These are phyloP conservation scores for Ischnus inquisitorius DNA, from an alignment of 2,888 invertebrate species.

Conservation along the genomic window DNA sequence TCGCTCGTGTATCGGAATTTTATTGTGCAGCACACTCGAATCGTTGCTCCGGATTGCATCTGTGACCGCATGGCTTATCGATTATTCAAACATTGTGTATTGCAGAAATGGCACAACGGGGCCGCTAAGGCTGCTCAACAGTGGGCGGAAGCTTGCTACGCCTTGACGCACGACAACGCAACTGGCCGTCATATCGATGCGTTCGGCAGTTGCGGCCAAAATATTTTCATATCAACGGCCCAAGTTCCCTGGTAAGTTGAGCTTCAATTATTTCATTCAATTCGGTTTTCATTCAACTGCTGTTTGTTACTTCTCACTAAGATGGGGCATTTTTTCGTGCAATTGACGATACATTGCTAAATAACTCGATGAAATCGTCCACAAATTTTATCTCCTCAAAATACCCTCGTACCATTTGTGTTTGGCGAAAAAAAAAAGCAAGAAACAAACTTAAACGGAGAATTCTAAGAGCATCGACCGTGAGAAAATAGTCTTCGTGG, in stretches of 20 bases:
- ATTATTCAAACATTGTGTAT: constrained; percentile 61
- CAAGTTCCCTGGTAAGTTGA: constrained; percentile 91
- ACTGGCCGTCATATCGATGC: constrained; percentile 89
- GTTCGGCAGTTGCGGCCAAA: constrained; percentile 92
- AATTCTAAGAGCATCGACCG: neutral
- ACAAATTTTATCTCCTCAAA: neutral
- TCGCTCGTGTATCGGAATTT: constrained; percentile 43
- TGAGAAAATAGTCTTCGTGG: neutral
- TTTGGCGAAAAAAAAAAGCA: no score
- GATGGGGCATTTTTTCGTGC: neutral
- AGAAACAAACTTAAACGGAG: neutral
- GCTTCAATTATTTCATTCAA: neutral
- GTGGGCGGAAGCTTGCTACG: constrained; percentile 91
- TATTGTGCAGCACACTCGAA: constrained; percentile 32
- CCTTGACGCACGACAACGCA: constrained; percentile 90
- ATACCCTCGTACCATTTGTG: no score
- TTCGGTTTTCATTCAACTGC: neutral
- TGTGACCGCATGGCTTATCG: constrained; percentile 5
- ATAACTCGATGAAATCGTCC: neutral
- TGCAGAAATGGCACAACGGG: constrained; percentile 91
- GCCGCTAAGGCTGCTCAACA: constrained; percentile 91
- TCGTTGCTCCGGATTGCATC: neutral
- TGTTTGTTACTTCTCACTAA: neutral
- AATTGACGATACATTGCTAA: neutral
- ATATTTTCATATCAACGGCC: constrained; percentile 92